Evolutionary conservation across 2,888 invertebrate genomes (phyloP).

Genomic region (Lepidocyrtoides sp.): DNA sequence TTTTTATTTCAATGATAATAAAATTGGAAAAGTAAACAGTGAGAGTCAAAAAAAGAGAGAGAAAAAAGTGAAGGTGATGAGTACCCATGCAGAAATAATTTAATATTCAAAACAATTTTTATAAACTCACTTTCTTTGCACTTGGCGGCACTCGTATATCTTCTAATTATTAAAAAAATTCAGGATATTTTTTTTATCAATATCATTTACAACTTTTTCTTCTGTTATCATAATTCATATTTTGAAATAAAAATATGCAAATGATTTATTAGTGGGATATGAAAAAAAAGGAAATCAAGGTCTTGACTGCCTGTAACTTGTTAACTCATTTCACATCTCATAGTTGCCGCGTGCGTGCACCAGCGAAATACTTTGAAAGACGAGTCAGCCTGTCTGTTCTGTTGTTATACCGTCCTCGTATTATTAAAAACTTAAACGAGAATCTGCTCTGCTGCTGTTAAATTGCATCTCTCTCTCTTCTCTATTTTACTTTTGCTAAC

Average conservation of each 20-base stretch:
- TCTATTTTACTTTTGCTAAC: neutral
- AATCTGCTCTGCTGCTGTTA: no score
- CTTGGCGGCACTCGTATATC: neutral
- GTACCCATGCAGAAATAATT: neutral
- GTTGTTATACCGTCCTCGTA: no score
- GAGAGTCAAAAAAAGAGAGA: no score
- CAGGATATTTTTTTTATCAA: no score
- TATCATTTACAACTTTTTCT: neutral
- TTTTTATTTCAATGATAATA: neutral
- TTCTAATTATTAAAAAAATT: neutral
- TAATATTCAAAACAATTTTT: neutral
- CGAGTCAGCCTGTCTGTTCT: no score
- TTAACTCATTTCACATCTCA: neutral
- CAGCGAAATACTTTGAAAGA: no score
- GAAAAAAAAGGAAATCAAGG: constrained; percentile 30
- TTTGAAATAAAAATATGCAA: neutral
- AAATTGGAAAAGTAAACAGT: neutral
- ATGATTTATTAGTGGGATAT: neutral
- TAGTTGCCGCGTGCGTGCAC: neutral
- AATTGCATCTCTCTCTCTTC: no score
- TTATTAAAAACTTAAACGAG: no score
- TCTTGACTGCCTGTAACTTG: neutral
- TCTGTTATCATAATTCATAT: neutral
- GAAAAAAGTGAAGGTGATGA: neutral
- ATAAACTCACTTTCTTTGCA: neutral